Evolutionary conservation across 2,797 vertebrate genomes (phyloP), one percentile per base, ranked within the genome.

Genomic region (Pipistrellus nathusii): DNA sequence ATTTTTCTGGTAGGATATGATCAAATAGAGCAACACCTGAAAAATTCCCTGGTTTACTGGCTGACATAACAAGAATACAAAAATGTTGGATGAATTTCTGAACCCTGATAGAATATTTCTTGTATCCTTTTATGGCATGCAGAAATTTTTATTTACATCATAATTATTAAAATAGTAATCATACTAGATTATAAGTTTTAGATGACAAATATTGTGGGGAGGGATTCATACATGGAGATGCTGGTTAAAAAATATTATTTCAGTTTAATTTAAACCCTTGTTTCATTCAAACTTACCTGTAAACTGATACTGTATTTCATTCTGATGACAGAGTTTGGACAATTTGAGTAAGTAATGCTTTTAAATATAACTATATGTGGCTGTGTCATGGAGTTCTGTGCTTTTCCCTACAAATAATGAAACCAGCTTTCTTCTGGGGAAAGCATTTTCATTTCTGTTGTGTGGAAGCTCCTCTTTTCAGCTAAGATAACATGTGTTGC

Each of bases 221-320:
- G 73, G 15, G 2, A 6, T 84, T 80, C 57, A 81, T 32, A 64
- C 9, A 76, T 66, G 46, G 30, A 86, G 25, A 12, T 71, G 3
- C 6, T 92, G 13, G 53, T 72, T n/a, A 82, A 92, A 95, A 93
- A 93, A 44, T 62, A 27, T 68, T 23, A 82, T 59, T 90, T 76
- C 38, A 23, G 23, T 85, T 94, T 89, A 72, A 59, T 75, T 77
- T 7, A 85, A 94, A 71, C 12, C 25, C 25, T 78, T 38, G 10
- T 78, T 88, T 88, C 25, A 35, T 35, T 95, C 8, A 90, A 13
- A 53, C 2, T 17, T 48, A 11, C 0, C 12, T 48, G 78, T 91
- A 82, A 85, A 85, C 6, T 86, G 48, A 46, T 27, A 88, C 8
- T 57, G 0, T 76, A 73, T 77, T 78, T 94, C 46, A 91, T 7